phyloP scores from a whole-genome alignment of 2,888 invertebrate species.

The Dryadula phaetusa region DNA sequence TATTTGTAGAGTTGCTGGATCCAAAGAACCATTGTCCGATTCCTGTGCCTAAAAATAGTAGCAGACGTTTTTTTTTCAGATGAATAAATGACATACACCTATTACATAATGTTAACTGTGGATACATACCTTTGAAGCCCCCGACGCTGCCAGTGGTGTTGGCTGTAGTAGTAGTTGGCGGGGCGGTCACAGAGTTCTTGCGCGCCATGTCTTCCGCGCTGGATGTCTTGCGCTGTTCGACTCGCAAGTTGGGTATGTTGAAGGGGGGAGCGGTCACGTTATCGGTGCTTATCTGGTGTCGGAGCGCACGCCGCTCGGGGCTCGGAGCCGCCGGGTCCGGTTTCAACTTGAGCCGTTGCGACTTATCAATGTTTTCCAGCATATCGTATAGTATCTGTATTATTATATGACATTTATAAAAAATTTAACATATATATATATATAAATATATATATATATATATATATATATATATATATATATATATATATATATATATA shows the following conservation, averaged over 20 bases:
- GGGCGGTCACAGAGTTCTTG: constrained; percentile 89
- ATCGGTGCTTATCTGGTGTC: constrained; percentile 93
- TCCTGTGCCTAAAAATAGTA: constrained; percentile 64
- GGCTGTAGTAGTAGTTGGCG: constrained; percentile 55
- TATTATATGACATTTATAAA: constrained; percentile 5
- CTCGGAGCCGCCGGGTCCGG: constrained; percentile 90
- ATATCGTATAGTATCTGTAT: constrained; percentile 93
- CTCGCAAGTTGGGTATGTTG: constrained; percentile 94
- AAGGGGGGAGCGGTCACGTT: constrained; percentile 93
- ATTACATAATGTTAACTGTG: background rate
- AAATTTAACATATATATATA: too few species aligned
- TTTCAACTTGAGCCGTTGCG: constrained; percentile 95
- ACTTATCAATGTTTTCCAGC: constrained; percentile 94
- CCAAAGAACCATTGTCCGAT: constrained; percentile 93
- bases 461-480: too few species aligned
- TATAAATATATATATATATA: too few species aligned
- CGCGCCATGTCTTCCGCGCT: constrained; percentile 96
- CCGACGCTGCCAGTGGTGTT: constrained; percentile 53
- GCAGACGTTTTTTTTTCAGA: background rate
- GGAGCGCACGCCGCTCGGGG: constrained; percentile 89
- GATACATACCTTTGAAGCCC: constrained; percentile 57
- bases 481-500: too few species aligned
- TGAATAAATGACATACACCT: background rate
- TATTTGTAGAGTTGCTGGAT: constrained; percentile 85
- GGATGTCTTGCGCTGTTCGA: constrained; percentile 94